Evolutionary conservation across 2,113 vertebrate genomes (phyloP).

Genomic region (Plecotus auritus): DNA sequence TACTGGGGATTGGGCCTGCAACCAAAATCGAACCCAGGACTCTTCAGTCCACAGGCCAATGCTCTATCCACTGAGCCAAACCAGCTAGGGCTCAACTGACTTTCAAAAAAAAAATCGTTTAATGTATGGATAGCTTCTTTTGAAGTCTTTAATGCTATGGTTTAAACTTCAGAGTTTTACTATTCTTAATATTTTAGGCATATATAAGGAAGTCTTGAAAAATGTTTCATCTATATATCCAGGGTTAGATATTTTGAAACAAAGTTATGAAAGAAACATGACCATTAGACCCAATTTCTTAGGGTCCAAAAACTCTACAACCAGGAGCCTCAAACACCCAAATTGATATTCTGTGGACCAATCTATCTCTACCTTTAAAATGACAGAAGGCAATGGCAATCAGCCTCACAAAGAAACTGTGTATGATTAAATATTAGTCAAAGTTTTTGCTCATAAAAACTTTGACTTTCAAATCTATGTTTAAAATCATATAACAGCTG

Average conservation of each 20-base stretch:
- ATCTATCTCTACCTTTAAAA: background rate
- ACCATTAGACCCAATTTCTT: background rate
- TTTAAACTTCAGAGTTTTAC: background rate
- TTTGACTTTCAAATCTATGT: background rate
- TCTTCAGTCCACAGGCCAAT: too few relatives aligned
- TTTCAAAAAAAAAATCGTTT: background rate
- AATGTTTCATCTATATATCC: background rate
- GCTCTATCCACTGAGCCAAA: too few relatives aligned
- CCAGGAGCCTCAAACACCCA: background rate
- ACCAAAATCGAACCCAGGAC: too few relatives aligned
- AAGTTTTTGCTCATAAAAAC: background rate
- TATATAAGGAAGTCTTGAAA: constrained; percentile 18
- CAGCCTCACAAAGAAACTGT: background rate
- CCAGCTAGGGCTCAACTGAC: background rate
- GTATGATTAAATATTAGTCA: background rate
- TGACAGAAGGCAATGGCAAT: background rate
- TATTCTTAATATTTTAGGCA: background rate
- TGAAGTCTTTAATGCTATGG: background rate
- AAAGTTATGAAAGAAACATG: background rate
- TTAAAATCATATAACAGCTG: background rate
- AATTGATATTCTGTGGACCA: background rate
- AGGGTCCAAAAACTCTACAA: background rate
- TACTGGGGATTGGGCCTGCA: too few relatives aligned
- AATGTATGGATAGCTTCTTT: background rate
- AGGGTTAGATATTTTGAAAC: background rate